Evolutionary conservation across 2,113 vertebrate species (phyloP), one percentile per base, ranked within the genome.

Genomic region (Fulica atra): DNA sequence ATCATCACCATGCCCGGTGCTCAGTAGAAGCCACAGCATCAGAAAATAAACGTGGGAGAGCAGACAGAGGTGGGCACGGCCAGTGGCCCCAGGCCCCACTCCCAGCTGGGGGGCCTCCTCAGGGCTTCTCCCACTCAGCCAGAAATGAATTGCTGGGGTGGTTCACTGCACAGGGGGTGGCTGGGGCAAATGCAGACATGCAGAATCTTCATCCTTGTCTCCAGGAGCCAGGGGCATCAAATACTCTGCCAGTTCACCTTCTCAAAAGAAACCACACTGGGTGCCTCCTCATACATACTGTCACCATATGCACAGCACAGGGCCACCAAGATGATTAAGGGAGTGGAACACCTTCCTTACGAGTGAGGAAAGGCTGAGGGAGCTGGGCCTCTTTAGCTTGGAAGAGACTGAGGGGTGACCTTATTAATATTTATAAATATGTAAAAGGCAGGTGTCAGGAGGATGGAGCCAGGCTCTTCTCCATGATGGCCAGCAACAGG

Each of bases 31-130:
- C 20, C 42, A 9, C 17, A 9, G 51, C 2, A 12, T 9, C 2
- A 3, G 16, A 36, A 44, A 42, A 40, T 3, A 13, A 38, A 28
- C 0, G 28, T 7, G 2, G 4, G 7, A n/a, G 11, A 28, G 13
- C 28, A 44, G 29, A 15, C 10, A 36, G 33, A 42, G 12, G 15
- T 11, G 33, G 23, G 66, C 35, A 28, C 0, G 0, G 0, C 14
- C 4, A 17, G 8, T 1, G 2, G 26, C 2, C 59, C 23, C 29
- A 13, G 8, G 40, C 36, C 18, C n/a, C 24, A 2, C 9, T 48
- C 42, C 29, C 1, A 9, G 48, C 31, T 38, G 17, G 2, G 2
- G 16, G 19, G 57, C 6, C 6, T 2, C 7, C 7, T 19, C 78
- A 9, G 48, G 20, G 10, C 33, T 84, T 46, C 69, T 57, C n/a